These are phyloP conservation scores for Cydia pomonella DNA, from an alignment of 1,140 invertebrate genomes.

Conservation along the genomic window DNA sequence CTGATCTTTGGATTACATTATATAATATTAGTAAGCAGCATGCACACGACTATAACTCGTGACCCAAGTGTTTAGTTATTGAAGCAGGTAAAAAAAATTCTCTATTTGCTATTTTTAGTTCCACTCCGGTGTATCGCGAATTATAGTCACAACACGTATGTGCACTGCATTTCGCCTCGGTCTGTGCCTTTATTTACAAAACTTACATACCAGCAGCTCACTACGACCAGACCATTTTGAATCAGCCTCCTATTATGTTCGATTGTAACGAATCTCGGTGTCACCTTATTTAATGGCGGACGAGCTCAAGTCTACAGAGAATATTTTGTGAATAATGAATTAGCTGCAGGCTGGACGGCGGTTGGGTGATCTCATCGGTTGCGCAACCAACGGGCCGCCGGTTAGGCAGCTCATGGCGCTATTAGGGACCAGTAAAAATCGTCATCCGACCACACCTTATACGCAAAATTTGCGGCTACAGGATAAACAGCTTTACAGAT, in stretches of 20 bases:
- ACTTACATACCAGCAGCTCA: not conserved
- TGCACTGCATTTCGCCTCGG: not conserved
- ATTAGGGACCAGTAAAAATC: not conserved
- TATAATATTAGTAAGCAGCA: no score
- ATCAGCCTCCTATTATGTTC: not conserved
- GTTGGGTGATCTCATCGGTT: constrained; percentile 20
- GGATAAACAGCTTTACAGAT: not conserved
- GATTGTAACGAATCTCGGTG: not conserved
- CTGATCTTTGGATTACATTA: no score
- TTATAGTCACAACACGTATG: not conserved
- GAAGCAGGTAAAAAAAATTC: no score
- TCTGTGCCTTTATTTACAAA: not conserved
- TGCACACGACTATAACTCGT: no score
- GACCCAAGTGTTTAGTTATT: no score
- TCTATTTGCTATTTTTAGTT: not conserved
- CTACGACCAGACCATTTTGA: not conserved
- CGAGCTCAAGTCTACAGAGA: not conserved
- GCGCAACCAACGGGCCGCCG: not conserved
- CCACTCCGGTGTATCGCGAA: not conserved
- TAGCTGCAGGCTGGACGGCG: not conserved
- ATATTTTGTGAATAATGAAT: constrained; percentile 6
- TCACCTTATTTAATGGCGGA: not conserved
- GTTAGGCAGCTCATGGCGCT: not conserved
- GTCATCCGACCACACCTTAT: not conserved
- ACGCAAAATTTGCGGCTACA: not conserved